Base-by-base conservation (phyloP, 2,888 invertebrate species). In the Cactoblastis cactorum region DNA sequence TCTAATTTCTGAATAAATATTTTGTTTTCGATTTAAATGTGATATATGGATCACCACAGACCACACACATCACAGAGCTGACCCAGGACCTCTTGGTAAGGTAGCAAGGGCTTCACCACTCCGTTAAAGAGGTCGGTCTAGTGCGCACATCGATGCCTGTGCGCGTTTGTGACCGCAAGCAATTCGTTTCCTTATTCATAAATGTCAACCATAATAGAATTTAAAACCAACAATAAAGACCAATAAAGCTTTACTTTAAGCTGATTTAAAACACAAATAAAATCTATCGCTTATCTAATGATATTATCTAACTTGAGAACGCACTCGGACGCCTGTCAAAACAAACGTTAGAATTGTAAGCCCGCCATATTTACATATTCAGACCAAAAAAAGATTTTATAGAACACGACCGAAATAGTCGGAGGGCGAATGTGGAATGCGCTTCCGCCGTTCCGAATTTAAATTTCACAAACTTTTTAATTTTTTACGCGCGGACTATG, bases 361-460 rank as follows among this genome's bases (percentile, higher is more conserved):
- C 34, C 49, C 50, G 39, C 18, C 50, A 50, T 51, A 53, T 52
- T 53, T 57, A 54, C 37, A 56, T 41, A 56, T 54, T 33, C 39
- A 47, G 45, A 53, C 56, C 52, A 63, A 61, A 62, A 55, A 35
- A 50, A 45, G 35, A 46, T 49, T 59, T 57, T 57, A 63, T 59
- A 54, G 56, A 58, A 58, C 62, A 65, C 68, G 68, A 71, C 74
- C 66, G 68, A 77, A 75, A 74, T 79, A 79, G 77, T 67, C 64
- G 59, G 59, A 61, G 69, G 51, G 58, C 66, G 64, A 55, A 52
- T 58, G 51, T 15, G 75, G 77, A 75, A 78, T 78, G 75, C 67
- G 69, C 77, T 78, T 77, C 77, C 78, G 76, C 63, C 66, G 71
- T 69, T 76, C 77, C 72, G 71, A 69, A 64, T 71, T 68, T 61